phyloP scores from a whole-genome alignment of 2,113 vertebrate species.

The Trogon surrucura region DNA sequence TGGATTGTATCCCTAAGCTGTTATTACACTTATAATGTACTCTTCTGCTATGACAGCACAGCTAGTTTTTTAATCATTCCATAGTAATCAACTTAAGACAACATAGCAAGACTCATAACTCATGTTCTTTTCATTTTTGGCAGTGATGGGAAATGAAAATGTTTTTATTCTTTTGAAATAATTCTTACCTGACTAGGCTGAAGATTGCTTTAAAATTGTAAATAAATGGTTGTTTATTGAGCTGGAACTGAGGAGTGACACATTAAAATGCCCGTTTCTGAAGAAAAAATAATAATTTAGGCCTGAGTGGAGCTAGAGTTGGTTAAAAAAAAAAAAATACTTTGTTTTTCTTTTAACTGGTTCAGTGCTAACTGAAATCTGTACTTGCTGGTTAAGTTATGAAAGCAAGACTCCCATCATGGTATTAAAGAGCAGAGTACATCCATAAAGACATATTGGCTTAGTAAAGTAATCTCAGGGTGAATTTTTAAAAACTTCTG shows the following conservation, averaged over 20 bases:
- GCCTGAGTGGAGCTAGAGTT: constrained; percentile 57
- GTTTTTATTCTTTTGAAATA: constrained; percentile 84
- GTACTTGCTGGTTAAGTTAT: background rate
- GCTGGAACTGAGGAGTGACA: constrained; percentile 84
- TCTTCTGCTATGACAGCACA: constrained; percentile 87
- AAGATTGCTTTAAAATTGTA: constrained; percentile 83
- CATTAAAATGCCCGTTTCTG: constrained; percentile 79
- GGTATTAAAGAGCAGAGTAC: background rate
- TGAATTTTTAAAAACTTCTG: background rate
- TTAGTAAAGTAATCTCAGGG: background rate
- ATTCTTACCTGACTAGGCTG: constrained; percentile 85
- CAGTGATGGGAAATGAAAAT: constrained; percentile 88
- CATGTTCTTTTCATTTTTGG: constrained; percentile 85
- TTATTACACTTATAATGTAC: constrained; percentile 98
- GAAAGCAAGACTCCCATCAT: background rate
- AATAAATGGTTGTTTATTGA: constrained; percentile 85
- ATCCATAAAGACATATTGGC: background rate
- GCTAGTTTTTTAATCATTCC: constrained; percentile 86
- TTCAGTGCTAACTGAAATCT: constrained; percentile 59
- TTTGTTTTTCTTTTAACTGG: constrained; percentile 62
- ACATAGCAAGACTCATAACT: constrained; percentile 86
- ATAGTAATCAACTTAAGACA: constrained; percentile 86
- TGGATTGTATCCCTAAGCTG: constrained; percentile 99
- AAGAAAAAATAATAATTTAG: constrained; percentile 68
- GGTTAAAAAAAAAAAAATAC: background rate